Conservation (phyloP, 35 echinoderm and acorn worm species). For the Heliocidaris erythrogramma region DNA sequence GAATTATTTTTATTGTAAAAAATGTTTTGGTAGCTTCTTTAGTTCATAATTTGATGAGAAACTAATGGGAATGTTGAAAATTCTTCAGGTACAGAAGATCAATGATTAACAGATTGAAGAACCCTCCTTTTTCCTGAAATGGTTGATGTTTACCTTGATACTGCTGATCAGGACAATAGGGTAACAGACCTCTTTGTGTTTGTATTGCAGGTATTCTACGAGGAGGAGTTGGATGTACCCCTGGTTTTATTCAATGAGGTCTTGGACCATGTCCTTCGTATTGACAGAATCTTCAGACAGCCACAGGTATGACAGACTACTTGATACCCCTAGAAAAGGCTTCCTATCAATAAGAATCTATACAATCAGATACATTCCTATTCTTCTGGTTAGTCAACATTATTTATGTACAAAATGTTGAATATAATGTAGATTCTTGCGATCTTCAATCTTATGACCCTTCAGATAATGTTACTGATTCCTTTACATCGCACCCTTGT, state of each 20-base stretch:
- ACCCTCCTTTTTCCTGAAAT: not conserved
- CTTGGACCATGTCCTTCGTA: slow-evolving; percentile 93
- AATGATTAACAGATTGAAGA: not conserved
- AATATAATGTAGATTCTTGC: too few species aligned
- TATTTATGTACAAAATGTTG: too few species aligned
- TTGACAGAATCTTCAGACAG: slow-evolving; percentile 99
- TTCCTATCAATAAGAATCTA: too few species aligned
- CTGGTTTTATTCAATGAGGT: slow-evolving; percentile 99
- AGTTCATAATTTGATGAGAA: not conserved
- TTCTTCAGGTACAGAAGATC: not conserved
- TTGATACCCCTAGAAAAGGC: too few species aligned
- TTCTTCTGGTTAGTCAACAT: too few species aligned
- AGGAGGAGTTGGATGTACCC: slow-evolving; percentile 95
- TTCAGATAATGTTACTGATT: too few species aligned
- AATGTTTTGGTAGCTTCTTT: not conserved
- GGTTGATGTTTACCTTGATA: not conserved
- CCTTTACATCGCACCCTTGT: too few species aligned
- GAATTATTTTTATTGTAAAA: not conserved
- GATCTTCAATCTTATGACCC: too few species aligned
- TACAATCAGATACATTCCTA: too few species aligned
- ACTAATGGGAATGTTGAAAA: not conserved
- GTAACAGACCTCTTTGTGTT: not conserved
- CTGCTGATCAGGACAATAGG: not conserved
- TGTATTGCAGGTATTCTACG: slow-evolving; percentile 90
- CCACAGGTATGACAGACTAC: slow-evolving; percentile 75